Evolutionary conservation across 2,113 vertebrate genomes (phyloP).

Genomic region (Caloenas nicobarica): DNA sequence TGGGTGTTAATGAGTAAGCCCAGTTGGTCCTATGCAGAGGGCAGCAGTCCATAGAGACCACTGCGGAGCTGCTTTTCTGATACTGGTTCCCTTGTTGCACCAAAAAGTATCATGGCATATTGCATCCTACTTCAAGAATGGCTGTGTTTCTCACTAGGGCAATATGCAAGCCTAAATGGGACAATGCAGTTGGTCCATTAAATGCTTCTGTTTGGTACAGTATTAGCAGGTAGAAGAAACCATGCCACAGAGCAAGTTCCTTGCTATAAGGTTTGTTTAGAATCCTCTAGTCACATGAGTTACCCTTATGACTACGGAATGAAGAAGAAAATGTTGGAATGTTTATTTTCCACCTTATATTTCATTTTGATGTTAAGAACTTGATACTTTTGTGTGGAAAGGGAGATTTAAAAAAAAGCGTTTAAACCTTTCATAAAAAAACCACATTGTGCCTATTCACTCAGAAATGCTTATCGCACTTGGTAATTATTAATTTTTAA

Average conservation of each 20-base stretch:
- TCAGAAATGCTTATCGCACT: background rate
- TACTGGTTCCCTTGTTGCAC: background rate
- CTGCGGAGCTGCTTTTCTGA: background rate
- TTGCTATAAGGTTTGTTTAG: background rate
- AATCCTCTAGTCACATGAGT: background rate
- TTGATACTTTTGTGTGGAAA: background rate
- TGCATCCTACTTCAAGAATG: background rate
- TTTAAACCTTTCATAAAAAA: background rate
- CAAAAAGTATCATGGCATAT: too few species aligned
- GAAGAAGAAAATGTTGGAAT: background rate
- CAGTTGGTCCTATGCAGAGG: fast-evolving
- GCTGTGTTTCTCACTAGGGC: too few species aligned
- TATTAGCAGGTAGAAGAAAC: background rate
- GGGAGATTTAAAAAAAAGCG: background rate
- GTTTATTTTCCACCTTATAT: background rate
- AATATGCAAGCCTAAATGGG: too few species aligned
- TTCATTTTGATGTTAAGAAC: background rate
- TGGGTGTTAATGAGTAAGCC: background rate
- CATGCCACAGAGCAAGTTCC: background rate
- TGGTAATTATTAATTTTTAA: background rate
- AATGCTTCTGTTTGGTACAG: background rate
- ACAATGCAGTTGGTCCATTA: background rate
- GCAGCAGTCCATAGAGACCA: too few species aligned
- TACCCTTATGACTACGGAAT: background rate
- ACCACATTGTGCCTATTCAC: background rate